Conservation (phyloP, 2,888 invertebrate genomes). For the Subacronicta megacephala region DNA sequence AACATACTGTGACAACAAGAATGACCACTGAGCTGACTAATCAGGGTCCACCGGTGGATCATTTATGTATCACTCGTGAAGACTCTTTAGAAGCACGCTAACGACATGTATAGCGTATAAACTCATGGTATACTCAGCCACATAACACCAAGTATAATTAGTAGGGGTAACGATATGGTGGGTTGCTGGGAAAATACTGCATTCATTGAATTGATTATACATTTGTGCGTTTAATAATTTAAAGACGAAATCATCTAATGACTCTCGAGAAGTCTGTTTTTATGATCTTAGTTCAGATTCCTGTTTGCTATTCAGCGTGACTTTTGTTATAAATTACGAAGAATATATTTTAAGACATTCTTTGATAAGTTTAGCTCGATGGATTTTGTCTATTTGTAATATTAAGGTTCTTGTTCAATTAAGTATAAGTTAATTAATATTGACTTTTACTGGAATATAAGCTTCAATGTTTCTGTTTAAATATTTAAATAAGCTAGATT, state of each 20-base stretch:
- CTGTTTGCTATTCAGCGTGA: constrained; percentile 17
- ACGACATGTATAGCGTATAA: no score
- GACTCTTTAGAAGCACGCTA: no score
- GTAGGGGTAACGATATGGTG: constrained; percentile 33
- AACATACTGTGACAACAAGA: no score
- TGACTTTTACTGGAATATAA: no score
- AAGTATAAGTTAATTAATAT: no score
- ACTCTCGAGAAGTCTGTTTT: constrained; percentile 38
- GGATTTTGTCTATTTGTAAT: background rate
- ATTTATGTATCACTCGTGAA: no score
- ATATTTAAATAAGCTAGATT: no score
- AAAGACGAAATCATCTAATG: constrained; percentile 49
- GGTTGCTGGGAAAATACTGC: constrained; percentile 40
- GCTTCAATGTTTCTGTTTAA: no score
- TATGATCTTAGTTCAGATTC: constrained; percentile 37
- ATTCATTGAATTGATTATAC: constrained; percentile 56
- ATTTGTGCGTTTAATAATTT: constrained; percentile 54
- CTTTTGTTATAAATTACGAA: constrained; percentile 8
- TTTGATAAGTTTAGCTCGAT: constrained; percentile 9
- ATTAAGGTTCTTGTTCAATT: no score
- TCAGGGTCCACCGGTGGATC: no score
- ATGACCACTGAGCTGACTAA: no score
- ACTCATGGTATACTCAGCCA: background rate
- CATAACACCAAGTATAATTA: constrained; percentile 58
- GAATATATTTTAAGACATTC: background rate